Evolutionary conservation across 1,140 invertebrate species (phyloP).

Genomic region (Nilaparvata lugens): DNA sequence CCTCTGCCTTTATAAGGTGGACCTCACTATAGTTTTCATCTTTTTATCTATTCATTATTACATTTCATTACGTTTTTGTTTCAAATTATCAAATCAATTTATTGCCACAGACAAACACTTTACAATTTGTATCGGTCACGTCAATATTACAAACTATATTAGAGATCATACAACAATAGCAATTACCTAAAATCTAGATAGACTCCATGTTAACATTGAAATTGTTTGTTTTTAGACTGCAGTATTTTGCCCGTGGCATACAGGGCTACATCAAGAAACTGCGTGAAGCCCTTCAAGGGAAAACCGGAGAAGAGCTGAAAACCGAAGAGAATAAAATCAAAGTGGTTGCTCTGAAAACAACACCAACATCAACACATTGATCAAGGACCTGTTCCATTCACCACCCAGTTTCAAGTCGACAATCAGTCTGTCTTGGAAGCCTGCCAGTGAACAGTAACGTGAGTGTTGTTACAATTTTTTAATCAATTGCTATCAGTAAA

Average conservation of each 20-base stretch:
- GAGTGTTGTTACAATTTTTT: background rate
- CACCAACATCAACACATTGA: constrained; percentile 86
- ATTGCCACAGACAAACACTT: too few relatives aligned
- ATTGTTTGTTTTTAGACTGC: constrained; percentile 47
- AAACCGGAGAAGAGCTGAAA: constrained; percentile 60
- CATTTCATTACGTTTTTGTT: too few relatives aligned
- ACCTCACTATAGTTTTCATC: too few relatives aligned
- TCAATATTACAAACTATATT: too few relatives aligned
- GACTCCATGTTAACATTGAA: too few relatives aligned
- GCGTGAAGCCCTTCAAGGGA: constrained; percentile 74
- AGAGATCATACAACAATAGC: too few relatives aligned
- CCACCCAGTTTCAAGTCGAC: constrained; percentile 85
- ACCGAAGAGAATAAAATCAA: constrained; percentile 78
- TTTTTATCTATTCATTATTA: too few relatives aligned
- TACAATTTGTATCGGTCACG: too few relatives aligned
- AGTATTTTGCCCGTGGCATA: constrained; percentile 86
- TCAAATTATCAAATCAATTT: too few relatives aligned
- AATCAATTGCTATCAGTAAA: background rate
- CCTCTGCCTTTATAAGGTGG: too few relatives aligned
- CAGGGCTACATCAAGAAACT: constrained; percentile 88
- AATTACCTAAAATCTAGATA: too few relatives aligned
- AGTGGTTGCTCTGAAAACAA: constrained; percentile 77
- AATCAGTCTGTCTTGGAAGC: constrained; percentile 81
- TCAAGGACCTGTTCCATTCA: constrained; percentile 89
- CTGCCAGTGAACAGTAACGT: constrained; percentile 26